Conservation (phyloP, 2,888 invertebrate genomes). For the Crioceris asparagi region DNA sequence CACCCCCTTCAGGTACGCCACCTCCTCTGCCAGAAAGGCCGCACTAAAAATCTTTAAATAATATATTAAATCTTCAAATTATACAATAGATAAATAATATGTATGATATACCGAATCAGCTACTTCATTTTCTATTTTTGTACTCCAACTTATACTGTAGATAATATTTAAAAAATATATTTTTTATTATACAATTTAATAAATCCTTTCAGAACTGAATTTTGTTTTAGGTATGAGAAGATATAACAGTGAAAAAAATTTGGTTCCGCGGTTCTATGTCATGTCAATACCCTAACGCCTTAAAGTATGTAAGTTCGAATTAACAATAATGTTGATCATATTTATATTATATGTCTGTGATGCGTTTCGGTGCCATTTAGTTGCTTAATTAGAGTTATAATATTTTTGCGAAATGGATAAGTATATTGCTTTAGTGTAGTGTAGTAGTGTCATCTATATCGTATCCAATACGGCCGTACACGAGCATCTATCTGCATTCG, state of each 20-base stretch:
- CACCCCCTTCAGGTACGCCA: conserved; percentile 21
- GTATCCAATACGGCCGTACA: too few relatives aligned
- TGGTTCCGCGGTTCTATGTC: conserved; percentile 13
- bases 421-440: too few relatives aligned
- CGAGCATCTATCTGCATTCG: too few relatives aligned
- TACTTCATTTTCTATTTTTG: not conserved
- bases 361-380: too few relatives aligned
- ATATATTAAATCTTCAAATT: conserved; percentile 3
- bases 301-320: too few relatives aligned
- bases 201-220: not conserved
- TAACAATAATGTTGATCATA: too few relatives aligned
- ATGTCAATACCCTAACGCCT: conserved; percentile 12
- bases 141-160: conserved; percentile 2
- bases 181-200: conserved; percentile 1
- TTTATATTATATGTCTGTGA: too few relatives aligned
- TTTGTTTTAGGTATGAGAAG: conserved; percentile 5
- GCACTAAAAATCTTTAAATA: conserved; percentile 2
- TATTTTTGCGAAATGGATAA: too few relatives aligned
- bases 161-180: conserved; percentile 3
- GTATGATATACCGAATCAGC: conserved; percentile 1
- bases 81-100: not conserved
- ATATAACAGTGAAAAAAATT: conserved; percentile 14
- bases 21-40: conserved; percentile 16
- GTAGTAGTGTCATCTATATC: too few relatives aligned
- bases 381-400: too few relatives aligned